A percentile compares a stretch with the other conserved stretches of the same genome.
These are phyloP conservation scores for Mizuhopecten yessoensis DNA, from an alignment of 1,140 invertebrate species.

Conservation along the genomic window DNA sequence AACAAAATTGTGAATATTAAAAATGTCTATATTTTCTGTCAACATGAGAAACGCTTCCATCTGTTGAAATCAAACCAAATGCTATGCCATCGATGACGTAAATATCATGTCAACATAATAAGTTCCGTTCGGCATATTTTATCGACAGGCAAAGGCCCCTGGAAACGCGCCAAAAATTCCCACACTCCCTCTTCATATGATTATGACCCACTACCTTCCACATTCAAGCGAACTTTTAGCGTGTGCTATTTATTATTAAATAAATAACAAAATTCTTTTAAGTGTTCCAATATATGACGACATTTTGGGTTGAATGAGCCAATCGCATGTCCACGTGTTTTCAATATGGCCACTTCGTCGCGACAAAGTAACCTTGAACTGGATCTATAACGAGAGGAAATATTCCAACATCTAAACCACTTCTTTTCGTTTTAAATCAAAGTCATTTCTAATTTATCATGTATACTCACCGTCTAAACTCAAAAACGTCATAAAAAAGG, in stretches of 20 bases:
- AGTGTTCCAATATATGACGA: not conserved
- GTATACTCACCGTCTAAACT: conserved; percentile 76
- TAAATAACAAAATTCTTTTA: too few relatives aligned
- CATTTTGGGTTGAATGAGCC: not conserved
- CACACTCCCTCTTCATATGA: not conserved
- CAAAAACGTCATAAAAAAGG: conserved; percentile 80
- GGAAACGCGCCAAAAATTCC: conserved; percentile 15
- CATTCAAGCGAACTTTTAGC: not conserved
- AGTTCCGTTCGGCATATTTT: conserved; percentile 32
- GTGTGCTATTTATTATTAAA: not conserved
- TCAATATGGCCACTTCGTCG: conserved; percentile 32
- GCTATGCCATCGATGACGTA: not conserved
- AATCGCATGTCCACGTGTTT: conserved; percentile 25
- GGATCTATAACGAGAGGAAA: conserved; percentile 19
- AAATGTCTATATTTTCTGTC: too few relatives aligned
- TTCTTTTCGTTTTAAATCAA: not conserved
- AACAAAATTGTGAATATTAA: too few relatives aligned
- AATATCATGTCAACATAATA: conserved; percentile 36
- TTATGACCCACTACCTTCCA: not conserved
- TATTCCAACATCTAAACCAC: not conserved
- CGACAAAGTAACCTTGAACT: conserved; percentile 38
- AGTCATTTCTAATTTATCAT: not conserved
- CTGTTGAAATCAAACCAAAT: too few relatives aligned
- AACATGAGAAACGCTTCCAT: too few relatives aligned
- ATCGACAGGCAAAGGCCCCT: conserved; percentile 6